Evolutionary conservation across 1,140 invertebrate genomes (phyloP).

Genomic region (Lepidotrigona ventralis): DNA sequence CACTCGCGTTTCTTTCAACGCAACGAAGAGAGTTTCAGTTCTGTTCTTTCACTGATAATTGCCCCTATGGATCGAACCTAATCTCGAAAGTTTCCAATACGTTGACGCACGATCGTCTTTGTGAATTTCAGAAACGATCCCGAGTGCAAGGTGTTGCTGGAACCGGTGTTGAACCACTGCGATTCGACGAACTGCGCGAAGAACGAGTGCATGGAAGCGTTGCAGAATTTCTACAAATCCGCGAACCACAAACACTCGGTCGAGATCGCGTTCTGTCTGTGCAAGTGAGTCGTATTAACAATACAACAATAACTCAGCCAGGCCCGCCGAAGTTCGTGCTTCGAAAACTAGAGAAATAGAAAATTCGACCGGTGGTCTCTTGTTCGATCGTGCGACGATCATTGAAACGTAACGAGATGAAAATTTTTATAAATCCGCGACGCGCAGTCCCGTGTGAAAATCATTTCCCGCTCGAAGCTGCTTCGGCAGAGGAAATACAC

Average conservation of each 20-base stretch:
- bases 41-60: no score
- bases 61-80: no score
- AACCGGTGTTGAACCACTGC: conserved; percentile 90
- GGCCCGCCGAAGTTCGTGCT: no score
- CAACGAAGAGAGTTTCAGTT: no score
- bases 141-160: conserved; percentile 87
- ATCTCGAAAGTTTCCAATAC: no score
- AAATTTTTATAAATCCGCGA: conserved; percentile 35
- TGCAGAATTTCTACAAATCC: conserved; percentile 91
- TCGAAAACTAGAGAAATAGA: no score
- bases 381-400: background rate
- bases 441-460: conserved; percentile 14
- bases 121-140: conserved; percentile 83
- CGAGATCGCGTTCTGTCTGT: conserved; percentile 94
- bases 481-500: background rate
- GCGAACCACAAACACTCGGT: conserved; percentile 89
- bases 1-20: no score
- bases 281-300: conserved; percentile 86
- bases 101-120: background rate
- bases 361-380: background rate
- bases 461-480: conserved; percentile 10
- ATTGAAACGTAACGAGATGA: conserved; percentile 14
- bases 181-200: conserved; percentile 88
- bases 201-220: conserved; percentile 92
- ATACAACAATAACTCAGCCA: no score